Percentiles rank a stretch among this genome's conserved stretches.
phyloP scores from a whole-genome alignment of 2,888 invertebrate species.

The Lasioglossum villosulum region DNA sequence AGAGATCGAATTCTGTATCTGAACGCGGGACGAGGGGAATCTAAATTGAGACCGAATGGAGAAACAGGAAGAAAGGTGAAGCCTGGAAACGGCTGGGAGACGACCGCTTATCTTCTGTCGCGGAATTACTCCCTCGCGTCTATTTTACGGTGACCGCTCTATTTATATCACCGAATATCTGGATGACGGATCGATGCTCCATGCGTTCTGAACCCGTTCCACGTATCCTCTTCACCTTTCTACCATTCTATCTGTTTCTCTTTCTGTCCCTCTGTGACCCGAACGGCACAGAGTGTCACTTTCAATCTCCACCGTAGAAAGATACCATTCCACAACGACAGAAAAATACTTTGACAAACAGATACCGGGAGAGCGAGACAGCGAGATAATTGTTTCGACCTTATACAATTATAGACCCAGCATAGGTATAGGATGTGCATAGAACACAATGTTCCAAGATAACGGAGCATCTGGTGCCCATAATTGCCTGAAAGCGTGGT shows the following conservation, averaged over 20 bases:
- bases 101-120: constrained; percentile 71
- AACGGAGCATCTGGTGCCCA: too few species aligned
- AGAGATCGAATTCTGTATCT: not conserved
- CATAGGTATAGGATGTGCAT: too few species aligned
- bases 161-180: constrained; percentile 78
- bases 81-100: constrained; percentile 19
- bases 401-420: too few species aligned
- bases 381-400: not conserved
- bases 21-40: not conserved
- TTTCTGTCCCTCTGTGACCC: not conserved
- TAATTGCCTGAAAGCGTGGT: too few species aligned
- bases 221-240: constrained; percentile 20
- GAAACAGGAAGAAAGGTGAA: constrained; percentile 44
- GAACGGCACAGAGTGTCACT: not conserved
- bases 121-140: constrained; percentile 78
- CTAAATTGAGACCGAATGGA: constrained; percentile 11
- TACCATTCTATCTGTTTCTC: not conserved
- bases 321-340: constrained; percentile 3
- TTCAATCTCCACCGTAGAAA: not conserved
- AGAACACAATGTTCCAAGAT: too few species aligned
- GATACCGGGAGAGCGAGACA: not conserved
- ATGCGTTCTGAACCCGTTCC: constrained; percentile 50
- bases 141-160: constrained; percentile 80
- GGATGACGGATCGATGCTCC: constrained; percentile 76
- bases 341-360: constrained; percentile 18